Evolutionary conservation across 2,797 vertebrate species (phyloP).

Genomic region (Anabas testudineus): DNA sequence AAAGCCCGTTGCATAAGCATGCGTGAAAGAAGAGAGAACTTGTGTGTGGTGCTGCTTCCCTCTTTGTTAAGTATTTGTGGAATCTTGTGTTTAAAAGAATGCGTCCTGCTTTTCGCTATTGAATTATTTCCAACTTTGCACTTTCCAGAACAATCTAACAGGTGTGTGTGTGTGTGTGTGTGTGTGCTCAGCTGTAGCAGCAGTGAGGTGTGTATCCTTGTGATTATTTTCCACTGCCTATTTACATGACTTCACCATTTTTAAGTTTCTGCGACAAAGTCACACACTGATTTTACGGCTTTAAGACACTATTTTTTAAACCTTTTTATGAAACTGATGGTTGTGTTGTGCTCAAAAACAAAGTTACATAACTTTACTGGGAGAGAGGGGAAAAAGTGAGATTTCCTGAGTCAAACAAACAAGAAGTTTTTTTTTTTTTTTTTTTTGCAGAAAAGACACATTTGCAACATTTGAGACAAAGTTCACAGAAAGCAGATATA

Average conservation of each 20-base stretch:
- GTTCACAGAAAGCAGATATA: background rate
- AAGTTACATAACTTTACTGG: no score
- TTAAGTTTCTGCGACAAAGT: no score
- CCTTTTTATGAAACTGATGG: no score
- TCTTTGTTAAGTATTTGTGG: slow-evolving; percentile 36
- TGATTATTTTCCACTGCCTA: background rate
- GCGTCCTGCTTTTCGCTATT: background rate
- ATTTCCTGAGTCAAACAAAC: background rate
- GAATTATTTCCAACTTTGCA: background rate
- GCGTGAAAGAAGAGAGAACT: slow-evolving; percentile 11
- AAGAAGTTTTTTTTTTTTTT: no score
- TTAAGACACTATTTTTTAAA: no score
- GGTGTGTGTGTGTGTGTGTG: slow-evolving; percentile 8
- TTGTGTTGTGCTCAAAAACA: no score
- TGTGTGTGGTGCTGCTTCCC: slow-evolving; percentile 31
- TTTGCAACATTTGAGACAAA: background rate
- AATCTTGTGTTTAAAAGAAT: slow-evolving; percentile 4
- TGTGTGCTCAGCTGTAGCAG: background rate
- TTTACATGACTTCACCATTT: no score
- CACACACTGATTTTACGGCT: no score
- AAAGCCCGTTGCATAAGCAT: slow-evolving; percentile 32
- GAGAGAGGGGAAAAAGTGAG: no score
- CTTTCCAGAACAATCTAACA: background rate
- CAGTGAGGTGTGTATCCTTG: background rate
- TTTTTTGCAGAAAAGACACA: background rate